These are phyloP conservation scores for Patella ulyssiponensis DNA, from an alignment of 2,888 invertebrate genomes.

Conservation along the genomic window DNA sequence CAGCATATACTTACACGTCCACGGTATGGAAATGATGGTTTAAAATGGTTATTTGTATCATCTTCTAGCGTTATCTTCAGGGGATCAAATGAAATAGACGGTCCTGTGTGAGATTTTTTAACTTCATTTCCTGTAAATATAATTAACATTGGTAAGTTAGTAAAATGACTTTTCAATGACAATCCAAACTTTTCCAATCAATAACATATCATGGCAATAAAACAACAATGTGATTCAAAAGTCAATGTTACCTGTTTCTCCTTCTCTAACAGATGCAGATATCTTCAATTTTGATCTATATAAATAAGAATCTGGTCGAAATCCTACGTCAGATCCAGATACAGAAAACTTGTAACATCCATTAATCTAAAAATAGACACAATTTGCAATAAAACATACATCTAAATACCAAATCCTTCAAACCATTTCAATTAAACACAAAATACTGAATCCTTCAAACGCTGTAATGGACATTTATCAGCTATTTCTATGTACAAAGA, in stretches of 20 bases:
- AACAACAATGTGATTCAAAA: too few species aligned
- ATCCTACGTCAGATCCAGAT: slow-evolving; percentile 39
- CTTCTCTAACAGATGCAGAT: slow-evolving; percentile 57
- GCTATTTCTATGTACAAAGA: too few species aligned
- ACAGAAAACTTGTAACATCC: slow-evolving; percentile 57
- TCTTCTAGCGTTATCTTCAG: slow-evolving; percentile 50
- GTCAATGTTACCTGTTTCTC: slow-evolving; percentile 48
- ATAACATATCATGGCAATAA: too few species aligned
- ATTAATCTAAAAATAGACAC: slow-evolving; percentile 47
- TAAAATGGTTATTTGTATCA: slow-evolving; percentile 77
- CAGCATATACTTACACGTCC: slow-evolving; percentile 48
- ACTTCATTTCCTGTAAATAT: slow-evolving; percentile 42
- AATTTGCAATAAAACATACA: too few species aligned
- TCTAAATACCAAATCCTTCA: background rate
- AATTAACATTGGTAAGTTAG: background rate
- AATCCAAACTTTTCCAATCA: too few species aligned
- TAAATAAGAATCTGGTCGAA: slow-evolving; percentile 37
- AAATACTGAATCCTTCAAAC: too few species aligned
- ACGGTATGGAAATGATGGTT: slow-evolving; percentile 79
- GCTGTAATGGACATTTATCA: too few species aligned
- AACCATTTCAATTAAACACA: background rate
- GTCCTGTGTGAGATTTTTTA: slow-evolving; percentile 41
- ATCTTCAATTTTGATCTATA: slow-evolving; percentile 43
- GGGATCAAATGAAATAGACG: slow-evolving; percentile 38
- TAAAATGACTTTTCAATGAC: too few species aligned